Percentiles rank a stretch among this genome's conserved stretches.
phyloP scores from a whole-genome alignment of 2,113 vertebrate genomes.

The Lepisosteus oculatus region DNA sequence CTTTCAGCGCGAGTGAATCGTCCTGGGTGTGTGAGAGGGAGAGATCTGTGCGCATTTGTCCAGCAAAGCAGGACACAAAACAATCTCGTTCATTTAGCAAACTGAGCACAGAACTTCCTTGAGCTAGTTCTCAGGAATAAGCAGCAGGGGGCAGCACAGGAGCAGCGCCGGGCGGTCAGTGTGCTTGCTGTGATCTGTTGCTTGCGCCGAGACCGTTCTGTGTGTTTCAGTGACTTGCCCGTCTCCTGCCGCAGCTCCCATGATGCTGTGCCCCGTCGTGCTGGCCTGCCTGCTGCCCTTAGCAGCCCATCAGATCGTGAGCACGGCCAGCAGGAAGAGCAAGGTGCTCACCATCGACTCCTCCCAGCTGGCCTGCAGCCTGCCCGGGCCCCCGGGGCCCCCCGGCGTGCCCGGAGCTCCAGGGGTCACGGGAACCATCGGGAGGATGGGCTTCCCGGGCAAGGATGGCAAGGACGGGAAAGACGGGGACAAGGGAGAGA shows the following conservation, averaged over 20 bases:
- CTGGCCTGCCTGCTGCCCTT: slow-evolving; percentile 69
- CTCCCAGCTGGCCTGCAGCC: slow-evolving; percentile 80
- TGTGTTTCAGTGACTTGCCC: background rate
- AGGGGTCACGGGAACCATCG: slow-evolving; percentile 71
- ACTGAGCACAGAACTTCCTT: no score
- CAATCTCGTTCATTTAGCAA: no score
- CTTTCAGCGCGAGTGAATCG: no score
- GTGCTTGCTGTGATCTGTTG: background rate
- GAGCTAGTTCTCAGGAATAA: no score
- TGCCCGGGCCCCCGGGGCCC: slow-evolving; percentile 80
- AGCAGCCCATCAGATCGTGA: slow-evolving; percentile 65
- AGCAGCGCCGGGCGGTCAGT: background rate
- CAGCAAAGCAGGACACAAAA: no score
- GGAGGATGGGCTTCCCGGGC: slow-evolving; percentile 84
- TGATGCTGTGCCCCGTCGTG: slow-evolving; percentile 72
- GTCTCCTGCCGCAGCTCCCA: slow-evolving; percentile 51
- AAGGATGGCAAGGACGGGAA: slow-evolving; percentile 83
- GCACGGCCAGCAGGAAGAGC: slow-evolving; percentile 52
- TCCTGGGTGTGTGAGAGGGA: no score
- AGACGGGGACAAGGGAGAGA: slow-evolving; percentile 78
- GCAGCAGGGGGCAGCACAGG: no score
- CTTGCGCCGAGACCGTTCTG: no score
- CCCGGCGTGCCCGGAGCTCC: slow-evolving; percentile 73
- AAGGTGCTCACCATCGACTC: slow-evolving; percentile 65
- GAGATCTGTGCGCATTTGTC: no score